phyloP scores from a whole-genome alignment of 2,797 vertebrate genomes.

The Xyrichtys novacula region DNA sequence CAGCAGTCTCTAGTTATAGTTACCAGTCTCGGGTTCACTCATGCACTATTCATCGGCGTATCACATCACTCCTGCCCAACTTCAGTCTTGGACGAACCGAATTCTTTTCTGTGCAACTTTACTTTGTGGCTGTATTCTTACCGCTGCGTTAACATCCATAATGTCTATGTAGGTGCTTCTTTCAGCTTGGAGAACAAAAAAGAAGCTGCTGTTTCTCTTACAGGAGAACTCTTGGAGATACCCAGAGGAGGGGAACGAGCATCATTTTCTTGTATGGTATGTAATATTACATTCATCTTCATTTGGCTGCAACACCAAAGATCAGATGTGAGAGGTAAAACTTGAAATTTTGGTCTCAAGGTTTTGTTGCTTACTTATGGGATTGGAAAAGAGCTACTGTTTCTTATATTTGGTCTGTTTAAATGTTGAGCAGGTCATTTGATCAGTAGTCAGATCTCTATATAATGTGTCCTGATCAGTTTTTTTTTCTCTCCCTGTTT shows the following conservation, averaged over 20 bases:
- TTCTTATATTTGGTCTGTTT: not conserved
- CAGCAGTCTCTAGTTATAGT: constrained; percentile 83
- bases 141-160: constrained; percentile 67
- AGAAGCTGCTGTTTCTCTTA: constrained; percentile 36
- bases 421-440: not conserved
- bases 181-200: constrained; percentile 18
- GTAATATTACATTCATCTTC: constrained; percentile 50
- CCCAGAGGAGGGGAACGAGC: constrained; percentile 30
- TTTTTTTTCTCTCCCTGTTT: not conserved
- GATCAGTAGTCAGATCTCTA: not conserved
- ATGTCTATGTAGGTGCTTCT: constrained; percentile 70
- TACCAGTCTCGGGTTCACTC: constrained; percentile 88
- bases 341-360: not conserved
- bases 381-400: not conserved
- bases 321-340: not conserved
- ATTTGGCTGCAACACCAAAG: not conserved
- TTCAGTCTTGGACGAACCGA: constrained; percentile 78
- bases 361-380: not conserved
- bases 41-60: constrained; percentile 91
- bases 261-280: constrained; percentile 70
- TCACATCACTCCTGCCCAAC: constrained; percentile 86
- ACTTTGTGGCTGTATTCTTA: constrained; percentile 74
- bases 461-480: not conserved
- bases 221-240: constrained; percentile 46
- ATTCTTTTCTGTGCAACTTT: constrained; percentile 78